Evolutionary conservation across 2,888 invertebrate species (phyloP).

Genomic region (Anodontia alba): DNA sequence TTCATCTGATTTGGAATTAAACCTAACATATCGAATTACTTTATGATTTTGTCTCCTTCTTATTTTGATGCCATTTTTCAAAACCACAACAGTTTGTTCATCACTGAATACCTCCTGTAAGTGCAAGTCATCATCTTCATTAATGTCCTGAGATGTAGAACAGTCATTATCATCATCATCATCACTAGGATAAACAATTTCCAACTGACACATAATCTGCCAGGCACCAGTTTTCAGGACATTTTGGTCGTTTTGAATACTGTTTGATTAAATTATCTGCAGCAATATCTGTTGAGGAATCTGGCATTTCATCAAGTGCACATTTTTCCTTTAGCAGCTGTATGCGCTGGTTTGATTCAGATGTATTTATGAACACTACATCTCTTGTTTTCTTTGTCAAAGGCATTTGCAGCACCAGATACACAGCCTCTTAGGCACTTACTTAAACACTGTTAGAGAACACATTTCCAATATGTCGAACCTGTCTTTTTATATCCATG

Average conservation of each 20-base stretch:
- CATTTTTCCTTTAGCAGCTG: constrained; percentile 63
- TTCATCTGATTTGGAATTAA: constrained; percentile 12
- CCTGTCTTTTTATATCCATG: constrained; percentile 51
- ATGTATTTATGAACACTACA: constrained; percentile 60
- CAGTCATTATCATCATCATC: constrained; percentile 4
- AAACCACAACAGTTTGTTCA: neutral
- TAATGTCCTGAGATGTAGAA: constrained; percentile 14
- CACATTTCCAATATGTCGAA: constrained; percentile 57
- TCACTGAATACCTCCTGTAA: neutral
- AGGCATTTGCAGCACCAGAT: constrained; percentile 56
- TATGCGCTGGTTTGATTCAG: constrained; percentile 60
- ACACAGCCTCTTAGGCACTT: constrained; percentile 66
- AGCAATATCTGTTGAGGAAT: constrained; percentile 40
- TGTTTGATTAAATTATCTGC: constrained; percentile 36
- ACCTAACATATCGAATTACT: constrained; percentile 32
- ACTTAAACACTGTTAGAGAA: constrained; percentile 57
- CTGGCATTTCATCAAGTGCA: constrained; percentile 47
- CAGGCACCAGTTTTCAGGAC: constrained; percentile 45
- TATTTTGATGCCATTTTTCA: neutral
- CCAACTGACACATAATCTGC: constrained; percentile 55
- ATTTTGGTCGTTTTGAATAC: constrained; percentile 54
- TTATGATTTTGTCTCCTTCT: neutral
- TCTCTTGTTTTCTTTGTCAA: constrained; percentile 43
- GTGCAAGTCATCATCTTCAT: constrained; percentile 11
- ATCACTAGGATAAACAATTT: constrained; percentile 44